Evolutionary conservation across 2,888 invertebrate genomes (phyloP).

Genomic region (Muschampia plurimacula): DNA sequence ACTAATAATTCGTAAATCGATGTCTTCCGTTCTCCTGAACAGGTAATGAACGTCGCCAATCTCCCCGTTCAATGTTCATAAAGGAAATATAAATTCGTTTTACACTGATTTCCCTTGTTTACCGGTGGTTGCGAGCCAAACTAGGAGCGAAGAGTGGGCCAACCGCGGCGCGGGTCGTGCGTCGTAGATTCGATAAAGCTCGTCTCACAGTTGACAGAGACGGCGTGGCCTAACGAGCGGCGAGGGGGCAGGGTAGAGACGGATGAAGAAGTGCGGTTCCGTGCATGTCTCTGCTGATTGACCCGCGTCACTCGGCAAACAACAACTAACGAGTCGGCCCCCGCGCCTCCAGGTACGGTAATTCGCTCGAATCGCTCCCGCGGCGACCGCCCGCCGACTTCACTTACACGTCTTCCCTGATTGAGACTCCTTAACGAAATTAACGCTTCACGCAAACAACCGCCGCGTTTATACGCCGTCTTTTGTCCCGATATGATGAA

Average conservation of each 20-base stretch:
- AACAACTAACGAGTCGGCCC: constrained; percentile 85
- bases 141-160: constrained; percentile 79
- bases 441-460: constrained; percentile 79
- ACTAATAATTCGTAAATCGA: neutral
- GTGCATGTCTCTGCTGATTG: constrained; percentile 86
- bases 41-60: constrained; percentile 44
- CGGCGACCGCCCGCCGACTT: constrained; percentile 73
- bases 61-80: constrained; percentile 67
- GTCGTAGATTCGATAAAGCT: constrained; percentile 86
- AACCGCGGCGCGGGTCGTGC: constrained; percentile 82
- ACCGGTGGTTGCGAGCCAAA: constrained; percentile 79
- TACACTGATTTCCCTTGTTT: constrained; percentile 83
- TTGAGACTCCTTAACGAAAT: constrained; percentile 84
- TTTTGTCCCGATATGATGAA: constrained; percentile 83
- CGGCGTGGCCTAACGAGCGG: constrained; percentile 79
- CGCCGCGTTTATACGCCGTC: constrained; percentile 71
- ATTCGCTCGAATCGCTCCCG: constrained; percentile 79
- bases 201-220: constrained; percentile 84
- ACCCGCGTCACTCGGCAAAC: constrained; percentile 86
- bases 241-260: constrained; percentile 57
- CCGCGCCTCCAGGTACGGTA: constrained; percentile 80
- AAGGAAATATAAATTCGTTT: constrained; percentile 72
- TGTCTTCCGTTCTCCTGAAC: neutral
- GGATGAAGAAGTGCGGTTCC: constrained; percentile 85
- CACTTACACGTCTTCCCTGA: constrained; percentile 76